These are phyloP conservation scores for Jaculus jaculus DNA, from an alignment of 2,113 vertebrate genomes.

Conservation along the genomic window DNA sequence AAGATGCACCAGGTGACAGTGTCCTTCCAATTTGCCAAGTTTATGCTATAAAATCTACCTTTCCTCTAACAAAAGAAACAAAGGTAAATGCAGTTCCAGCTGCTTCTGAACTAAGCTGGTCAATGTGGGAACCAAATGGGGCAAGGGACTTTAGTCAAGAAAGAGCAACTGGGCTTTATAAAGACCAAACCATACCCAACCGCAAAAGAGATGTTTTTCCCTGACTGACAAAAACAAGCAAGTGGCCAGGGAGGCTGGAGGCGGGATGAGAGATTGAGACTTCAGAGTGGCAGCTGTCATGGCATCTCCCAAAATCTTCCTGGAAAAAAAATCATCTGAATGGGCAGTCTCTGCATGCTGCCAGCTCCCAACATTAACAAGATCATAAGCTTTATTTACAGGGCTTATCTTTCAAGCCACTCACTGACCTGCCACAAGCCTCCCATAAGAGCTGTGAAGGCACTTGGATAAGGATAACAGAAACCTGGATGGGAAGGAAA, in stretches of 20 bases:
- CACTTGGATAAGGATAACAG: neutral
- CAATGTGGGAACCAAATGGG: neutral
- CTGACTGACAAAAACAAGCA: conserved; percentile 70
- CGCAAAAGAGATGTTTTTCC: conserved; percentile 15
- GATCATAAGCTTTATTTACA: conserved; percentile 67
- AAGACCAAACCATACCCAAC: conserved; percentile 71
- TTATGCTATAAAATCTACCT: neutral
- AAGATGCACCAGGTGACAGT: neutral
- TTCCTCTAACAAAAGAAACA: neutral
- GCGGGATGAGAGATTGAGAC: conserved; percentile 37
- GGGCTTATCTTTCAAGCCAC: conserved; percentile 57
- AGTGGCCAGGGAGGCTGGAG: conserved; percentile 61
- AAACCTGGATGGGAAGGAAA: neutral
- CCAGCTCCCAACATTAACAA: conserved; percentile 48
- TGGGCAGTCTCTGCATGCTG: conserved; percentile 61
- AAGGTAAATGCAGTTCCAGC: conserved; percentile 3
- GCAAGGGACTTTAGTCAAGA: neutral
- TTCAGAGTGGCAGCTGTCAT: neutral
- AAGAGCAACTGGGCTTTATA: conserved; percentile 68
- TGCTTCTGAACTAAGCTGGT: neutral
- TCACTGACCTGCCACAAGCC: neutral
- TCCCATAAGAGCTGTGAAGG: neutral
- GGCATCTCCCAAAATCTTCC: conserved; percentile 59
- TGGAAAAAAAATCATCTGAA: conserved; percentile 80
- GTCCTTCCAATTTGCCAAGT: neutral